phyloP scores from a whole-genome alignment of 2,797 vertebrate genomes.

The Sebastes elongatus region DNA sequence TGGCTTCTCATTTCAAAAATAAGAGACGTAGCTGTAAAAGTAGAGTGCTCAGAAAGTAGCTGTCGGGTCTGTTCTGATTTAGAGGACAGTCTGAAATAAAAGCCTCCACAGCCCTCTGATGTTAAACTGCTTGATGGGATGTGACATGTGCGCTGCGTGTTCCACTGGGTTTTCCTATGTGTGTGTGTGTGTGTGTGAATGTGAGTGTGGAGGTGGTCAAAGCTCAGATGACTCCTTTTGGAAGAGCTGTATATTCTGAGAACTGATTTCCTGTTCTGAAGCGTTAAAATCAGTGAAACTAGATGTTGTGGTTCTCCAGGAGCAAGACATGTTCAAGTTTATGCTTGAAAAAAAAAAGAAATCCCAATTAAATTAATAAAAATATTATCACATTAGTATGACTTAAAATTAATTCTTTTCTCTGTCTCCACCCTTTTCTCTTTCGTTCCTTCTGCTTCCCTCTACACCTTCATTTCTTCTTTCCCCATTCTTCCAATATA shows the following conservation, averaged over 20 bases:
- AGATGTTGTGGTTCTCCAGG: not conserved
- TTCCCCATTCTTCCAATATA: not conserved
- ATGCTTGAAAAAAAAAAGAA: no score
- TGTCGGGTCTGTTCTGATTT: slow-evolving; percentile 26
- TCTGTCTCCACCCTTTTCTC: not conserved
- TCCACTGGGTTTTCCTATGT: not conserved
- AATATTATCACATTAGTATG: no score
- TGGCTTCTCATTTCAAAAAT: slow-evolving; percentile 5
- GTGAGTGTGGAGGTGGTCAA: not conserved
- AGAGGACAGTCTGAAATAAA: slow-evolving; percentile 27
- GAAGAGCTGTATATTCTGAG: not conserved
- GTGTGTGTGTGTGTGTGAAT: not conserved
- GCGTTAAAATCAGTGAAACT: not conserved
- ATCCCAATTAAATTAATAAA: no score
- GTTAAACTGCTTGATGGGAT: slow-evolving; percentile 25
- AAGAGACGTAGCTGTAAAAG: not conserved
- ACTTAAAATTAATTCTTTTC: not conserved
- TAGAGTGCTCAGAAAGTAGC: not conserved
- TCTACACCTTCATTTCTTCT: not conserved
- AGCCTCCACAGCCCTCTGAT: slow-evolving; percentile 11
- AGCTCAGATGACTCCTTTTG: slow-evolving; percentile 4
- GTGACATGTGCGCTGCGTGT: slow-evolving; percentile 4
- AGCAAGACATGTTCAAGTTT: not conserved
- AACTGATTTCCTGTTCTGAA: not conserved
- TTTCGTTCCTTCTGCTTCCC: not conserved